These are phyloP conservation scores for Bombus waltoni DNA, from an alignment of 1,140 invertebrate species.

Conservation along the genomic window DNA sequence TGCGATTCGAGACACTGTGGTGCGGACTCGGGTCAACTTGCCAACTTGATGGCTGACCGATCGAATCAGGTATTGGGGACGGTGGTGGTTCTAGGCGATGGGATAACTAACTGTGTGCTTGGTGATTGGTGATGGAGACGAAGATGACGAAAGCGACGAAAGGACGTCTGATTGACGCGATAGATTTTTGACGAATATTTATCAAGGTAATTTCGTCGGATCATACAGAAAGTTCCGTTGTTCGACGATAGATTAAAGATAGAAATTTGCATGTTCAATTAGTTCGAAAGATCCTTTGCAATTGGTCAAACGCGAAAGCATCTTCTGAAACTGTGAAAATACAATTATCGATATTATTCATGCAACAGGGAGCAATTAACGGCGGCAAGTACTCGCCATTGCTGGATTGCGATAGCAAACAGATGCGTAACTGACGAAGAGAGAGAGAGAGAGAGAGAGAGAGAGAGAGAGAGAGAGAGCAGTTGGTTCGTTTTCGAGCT, in stretches of 20 bases:
- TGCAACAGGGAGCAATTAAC: not conserved
- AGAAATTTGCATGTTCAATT: not conserved
- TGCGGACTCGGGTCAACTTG: not conserved
- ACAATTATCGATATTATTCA: constrained; percentile 27
- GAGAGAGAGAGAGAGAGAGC: not conserved
- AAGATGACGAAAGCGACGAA: not conserved
- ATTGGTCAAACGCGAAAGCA: not conserved
- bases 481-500: constrained; percentile 22
- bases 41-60: not conserved
- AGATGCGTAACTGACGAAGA: constrained; percentile 17
- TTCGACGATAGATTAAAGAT: not conserved
- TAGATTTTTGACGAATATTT: not conserved
- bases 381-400: not conserved
- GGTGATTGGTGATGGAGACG: not conserved
- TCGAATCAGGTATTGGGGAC: not conserved
- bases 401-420: constrained; percentile 15
- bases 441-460: constrained; percentile 6
- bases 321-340: not conserved
- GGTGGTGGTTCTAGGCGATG: too few relatives aligned
- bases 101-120: not conserved
- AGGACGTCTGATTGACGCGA: not conserved
- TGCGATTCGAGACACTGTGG: not conserved
- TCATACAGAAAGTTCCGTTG: not conserved
- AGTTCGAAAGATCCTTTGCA: not conserved
- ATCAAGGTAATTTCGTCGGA: not conserved